These are phyloP conservation scores for Ovibos moschatus DNA, from an alignment of 2,113 vertebrate species.

Conservation along the genomic window DNA sequence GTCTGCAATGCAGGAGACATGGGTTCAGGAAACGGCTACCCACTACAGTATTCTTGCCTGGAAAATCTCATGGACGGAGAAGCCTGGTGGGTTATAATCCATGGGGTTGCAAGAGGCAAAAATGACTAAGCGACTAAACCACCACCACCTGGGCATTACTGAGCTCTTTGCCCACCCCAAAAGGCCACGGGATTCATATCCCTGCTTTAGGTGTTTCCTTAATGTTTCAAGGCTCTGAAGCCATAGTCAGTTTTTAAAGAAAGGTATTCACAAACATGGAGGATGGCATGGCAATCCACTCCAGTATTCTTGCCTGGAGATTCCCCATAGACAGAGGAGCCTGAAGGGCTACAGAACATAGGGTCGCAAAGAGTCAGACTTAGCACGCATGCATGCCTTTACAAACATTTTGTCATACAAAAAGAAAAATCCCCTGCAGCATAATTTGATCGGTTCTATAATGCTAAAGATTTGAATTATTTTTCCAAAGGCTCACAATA, in stretches of 20 bases:
- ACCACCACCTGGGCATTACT: not conserved
- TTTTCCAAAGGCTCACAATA: not conserved
- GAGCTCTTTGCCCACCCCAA: not conserved
- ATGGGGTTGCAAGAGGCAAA: not conserved
- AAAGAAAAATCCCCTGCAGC: not conserved
- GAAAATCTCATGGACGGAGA: not conserved
- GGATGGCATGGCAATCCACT: not conserved
- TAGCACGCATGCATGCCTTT: not conserved
- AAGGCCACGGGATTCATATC: rapidly evolving
- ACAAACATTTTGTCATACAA: not conserved
- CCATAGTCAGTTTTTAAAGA: not conserved
- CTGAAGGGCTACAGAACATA: not conserved
- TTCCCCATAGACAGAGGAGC: not conserved
- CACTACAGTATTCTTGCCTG: not conserved
- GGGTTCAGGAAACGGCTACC: not conserved
- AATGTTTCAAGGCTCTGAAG: not conserved
- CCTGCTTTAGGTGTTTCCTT: not conserved
- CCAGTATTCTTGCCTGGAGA: not conserved
- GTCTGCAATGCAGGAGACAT: not conserved
- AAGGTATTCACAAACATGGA: not conserved
- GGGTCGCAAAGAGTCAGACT: not conserved
- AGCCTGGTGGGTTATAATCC: not conserved
- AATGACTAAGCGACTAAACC: not conserved
- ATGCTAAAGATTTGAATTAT: not conserved
- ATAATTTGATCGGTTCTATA: not conserved